Conservation (phyloP, 2,888 invertebrate genomes). For the Elmis aenea region DNA sequence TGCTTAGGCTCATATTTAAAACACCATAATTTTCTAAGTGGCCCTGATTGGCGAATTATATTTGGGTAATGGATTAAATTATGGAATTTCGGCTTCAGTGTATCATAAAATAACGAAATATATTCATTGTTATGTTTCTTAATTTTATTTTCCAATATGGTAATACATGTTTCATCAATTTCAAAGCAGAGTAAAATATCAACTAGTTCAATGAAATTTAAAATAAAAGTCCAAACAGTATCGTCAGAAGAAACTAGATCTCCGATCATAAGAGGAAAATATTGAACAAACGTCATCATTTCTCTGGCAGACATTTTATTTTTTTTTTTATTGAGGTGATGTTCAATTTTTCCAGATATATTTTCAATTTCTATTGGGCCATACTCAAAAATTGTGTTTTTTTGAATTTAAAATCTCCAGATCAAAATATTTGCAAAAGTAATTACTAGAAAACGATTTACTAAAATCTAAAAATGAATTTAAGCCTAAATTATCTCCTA, state of each 20-base stretch:
- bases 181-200: conserved; percentile 17
- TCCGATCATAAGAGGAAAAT: conserved; percentile 26
- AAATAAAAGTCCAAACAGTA: conserved; percentile 24
- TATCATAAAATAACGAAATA: conserved; percentile 15
- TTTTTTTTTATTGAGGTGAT: conserved; percentile 9
- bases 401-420: conserved; percentile 10
- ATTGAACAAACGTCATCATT: conserved; percentile 22
- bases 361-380: conserved; percentile 15
- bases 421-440: conserved; percentile 17
- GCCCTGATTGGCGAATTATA: conserved; percentile 23
- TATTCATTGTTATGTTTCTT: conserved; percentile 18
- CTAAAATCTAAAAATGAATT: conserved; percentile 8
- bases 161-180: conserved; percentile 11
- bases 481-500: no score
- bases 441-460: conserved; percentile 8
- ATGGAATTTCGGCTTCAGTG: conserved; percentile 25
- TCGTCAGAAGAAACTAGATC: conserved; percentile 24
- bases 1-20: conserved; percentile 26
- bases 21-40: conserved; percentile 22
- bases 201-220: conserved; percentile 23
- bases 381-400: conserved; percentile 15
- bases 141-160: conserved; percentile 11
- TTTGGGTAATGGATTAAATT: conserved; percentile 25
- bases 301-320: conserved; percentile 24
- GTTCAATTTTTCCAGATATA: conserved; percentile 10